phyloP scores from a whole-genome alignment of 2,888 invertebrate genomes.

The Pammene fasciana region DNA sequence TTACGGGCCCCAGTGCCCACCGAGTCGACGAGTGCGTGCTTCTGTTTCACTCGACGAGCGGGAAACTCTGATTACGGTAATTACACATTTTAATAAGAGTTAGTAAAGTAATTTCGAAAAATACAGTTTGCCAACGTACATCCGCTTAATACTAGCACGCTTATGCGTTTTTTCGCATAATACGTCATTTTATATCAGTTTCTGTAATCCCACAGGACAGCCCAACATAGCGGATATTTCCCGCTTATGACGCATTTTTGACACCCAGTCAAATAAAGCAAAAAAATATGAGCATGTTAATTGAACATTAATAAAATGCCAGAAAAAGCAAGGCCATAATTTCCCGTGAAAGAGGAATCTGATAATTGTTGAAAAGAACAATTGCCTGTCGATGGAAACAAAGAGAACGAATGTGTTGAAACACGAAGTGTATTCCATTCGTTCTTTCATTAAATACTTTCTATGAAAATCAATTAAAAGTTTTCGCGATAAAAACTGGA shows the following conservation, averaged over 20 bases:
- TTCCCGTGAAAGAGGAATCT: not conserved
- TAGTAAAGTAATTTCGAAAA: not conserved
- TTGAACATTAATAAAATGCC: not conserved
- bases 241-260: too few species aligned
- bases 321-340: not conserved
- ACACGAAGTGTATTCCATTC: constrained; percentile 10
- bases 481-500: constrained; percentile 32
- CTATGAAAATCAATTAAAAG: constrained; percentile 36
- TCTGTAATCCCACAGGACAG: too few species aligned
- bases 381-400: constrained; percentile 1
- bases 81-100: not conserved
- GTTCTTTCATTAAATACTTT: constrained; percentile 18
- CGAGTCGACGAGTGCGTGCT: constrained; percentile 13
- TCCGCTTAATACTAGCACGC: too few species aligned
- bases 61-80: constrained; percentile 8
- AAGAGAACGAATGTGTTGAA: not conserved
- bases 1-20: not conserved
- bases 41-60: not conserved
- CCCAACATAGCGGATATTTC: too few species aligned
- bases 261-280: too few species aligned
- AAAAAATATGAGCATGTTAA: not conserved
- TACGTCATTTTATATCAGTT: too few species aligned
- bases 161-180: too few species aligned
- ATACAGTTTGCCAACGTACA: too few species aligned
- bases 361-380: constrained; percentile 7